Base-by-base conservation (phyloP, 2,888 invertebrate species). In the Halocaridina rubra region DNA sequence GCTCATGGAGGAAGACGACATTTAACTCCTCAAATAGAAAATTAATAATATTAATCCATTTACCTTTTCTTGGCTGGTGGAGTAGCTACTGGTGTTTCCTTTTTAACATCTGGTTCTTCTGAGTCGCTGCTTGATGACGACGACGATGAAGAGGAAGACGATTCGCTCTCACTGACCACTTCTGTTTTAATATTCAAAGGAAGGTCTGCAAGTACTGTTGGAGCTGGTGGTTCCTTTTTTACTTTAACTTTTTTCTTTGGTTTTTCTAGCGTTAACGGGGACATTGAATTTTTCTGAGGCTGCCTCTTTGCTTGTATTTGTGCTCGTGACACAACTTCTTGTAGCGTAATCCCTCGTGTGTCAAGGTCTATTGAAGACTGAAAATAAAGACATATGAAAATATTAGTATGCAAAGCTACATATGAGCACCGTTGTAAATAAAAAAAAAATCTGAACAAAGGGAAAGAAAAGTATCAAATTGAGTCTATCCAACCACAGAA, bases 281-380 rank as follows among this genome's bases (percentile, higher is more conserved):
- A 76, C 30, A 67, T 24, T 5, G 61, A 29, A n/a, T 71, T 27
- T 61, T 81, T 74, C 27, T 67, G 78, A 3, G 81, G 81, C 5
- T 77, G 78, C 2, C 81, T 46, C 57, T 86, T 86, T 46, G 88
- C 88, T 13, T 89, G 80, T 8, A 91, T 89, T 81, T 92, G 91
- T 13, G 92, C 90, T 89, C 94, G 90, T 80, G 90, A 91, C 89
- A 92, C 93, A 89, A 94, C 93, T 91, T 94, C 96, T 89, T 95
- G 93, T 78, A 97, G 91, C 8, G 94, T 94, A 89, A 97, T 94
- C 74, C 95, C 95, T 89, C 93, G 93, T 16, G 95, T 95, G 89
- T 95, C 94, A 22, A 95, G 94, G 90, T 95, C 94, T 89, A 93
- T 93, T 2, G 82, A 84, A 5, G 57, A 46, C 94, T 95, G 90